Conservation (phyloP, 1,140 invertebrate species). For the Diploscapter pachys region DNA sequence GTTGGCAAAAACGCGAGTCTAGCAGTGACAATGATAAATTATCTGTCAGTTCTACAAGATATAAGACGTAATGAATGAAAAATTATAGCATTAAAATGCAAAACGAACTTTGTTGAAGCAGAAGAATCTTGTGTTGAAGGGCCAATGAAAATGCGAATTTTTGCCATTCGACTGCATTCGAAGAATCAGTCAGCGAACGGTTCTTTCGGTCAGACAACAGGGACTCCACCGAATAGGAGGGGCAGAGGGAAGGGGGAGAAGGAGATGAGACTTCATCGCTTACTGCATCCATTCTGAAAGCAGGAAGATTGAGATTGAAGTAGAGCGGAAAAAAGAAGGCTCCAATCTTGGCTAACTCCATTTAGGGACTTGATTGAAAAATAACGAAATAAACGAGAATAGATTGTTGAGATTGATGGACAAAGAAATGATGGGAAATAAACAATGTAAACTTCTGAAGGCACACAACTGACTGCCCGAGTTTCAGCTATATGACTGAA, state of each 20-base stretch:
- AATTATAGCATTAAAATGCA: neutral
- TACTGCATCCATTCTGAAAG: too few relatives aligned
- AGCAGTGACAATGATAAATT: constrained; percentile 5
- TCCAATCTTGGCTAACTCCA: too few relatives aligned
- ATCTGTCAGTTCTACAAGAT: constrained; percentile 4
- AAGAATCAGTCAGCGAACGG: neutral
- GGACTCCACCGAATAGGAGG: constrained; percentile 15
- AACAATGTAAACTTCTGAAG: too few relatives aligned
- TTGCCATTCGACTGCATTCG: constrained; percentile 11
- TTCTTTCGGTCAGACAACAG: constrained; percentile 17
- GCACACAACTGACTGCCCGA: too few relatives aligned
- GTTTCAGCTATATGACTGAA: too few relatives aligned
- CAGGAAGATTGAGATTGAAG: too few relatives aligned
- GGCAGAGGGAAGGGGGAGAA: neutral
- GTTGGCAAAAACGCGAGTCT: neutral
- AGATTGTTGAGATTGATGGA: too few relatives aligned
- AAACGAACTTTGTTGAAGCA: constrained; percentile 37
- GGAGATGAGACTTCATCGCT: too few relatives aligned
- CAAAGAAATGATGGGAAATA: too few relatives aligned
- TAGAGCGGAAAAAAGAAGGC: too few relatives aligned
- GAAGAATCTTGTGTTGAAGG: constrained; percentile 34
- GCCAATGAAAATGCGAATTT: constrained; percentile 29
- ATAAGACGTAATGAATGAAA: neutral
- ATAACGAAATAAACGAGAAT: too few relatives aligned
- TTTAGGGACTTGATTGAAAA: too few relatives aligned